Evolutionary conservation across 2,113 vertebrate species (phyloP), one percentile per base, ranked within the genome.

Genomic region (Salvelinus sp.): DNA sequence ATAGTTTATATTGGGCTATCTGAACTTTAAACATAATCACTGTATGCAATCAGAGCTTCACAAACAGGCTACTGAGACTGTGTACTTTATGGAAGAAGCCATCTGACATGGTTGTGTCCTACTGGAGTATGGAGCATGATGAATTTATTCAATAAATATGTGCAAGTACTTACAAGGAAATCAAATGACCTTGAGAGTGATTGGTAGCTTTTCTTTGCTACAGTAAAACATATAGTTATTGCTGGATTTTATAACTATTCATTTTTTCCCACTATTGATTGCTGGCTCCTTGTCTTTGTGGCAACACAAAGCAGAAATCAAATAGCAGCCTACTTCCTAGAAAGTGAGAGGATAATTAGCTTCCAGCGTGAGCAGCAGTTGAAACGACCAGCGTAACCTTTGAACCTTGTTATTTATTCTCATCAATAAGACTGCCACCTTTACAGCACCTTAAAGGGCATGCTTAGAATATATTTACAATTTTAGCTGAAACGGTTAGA

Each of bases 381-480:
- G 2, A 76, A 79, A 76, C 3, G 57, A 22, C 25, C 54, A 16
- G 57, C 13, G n/a, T 77, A 85, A 82, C 80, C 80, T 85, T 82
- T 82, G 54, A 75, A 79, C 80, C 80, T 69, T 79, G 71, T 78
- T 81, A 48, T 75, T 77, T 69, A 57, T 72, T 69, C 60, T 33
- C 80, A 65, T 79, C 79, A 79, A 76, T 82, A 76, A 63, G 63
- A 75, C 66, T 64, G 74, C 73, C 68, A 67, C 69, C 50, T 75
- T 73, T 64, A 60, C 73, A 72, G 60, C 10, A 47, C 38, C 76
- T 60, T 28, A 76, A 79, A 82, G 83, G 77, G 63, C 72, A 70
- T 47, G 75, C 65, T 73, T 67, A 38, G 6, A 77, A 85, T 85
- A 18, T 75, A 85, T 82, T 85, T 75, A 68, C 72, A 73, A 82